Evolutionary conservation across 2,888 invertebrate species (phyloP), one percentile per base, ranked within the genome.

Genomic region (Agelastica alni): DNA sequence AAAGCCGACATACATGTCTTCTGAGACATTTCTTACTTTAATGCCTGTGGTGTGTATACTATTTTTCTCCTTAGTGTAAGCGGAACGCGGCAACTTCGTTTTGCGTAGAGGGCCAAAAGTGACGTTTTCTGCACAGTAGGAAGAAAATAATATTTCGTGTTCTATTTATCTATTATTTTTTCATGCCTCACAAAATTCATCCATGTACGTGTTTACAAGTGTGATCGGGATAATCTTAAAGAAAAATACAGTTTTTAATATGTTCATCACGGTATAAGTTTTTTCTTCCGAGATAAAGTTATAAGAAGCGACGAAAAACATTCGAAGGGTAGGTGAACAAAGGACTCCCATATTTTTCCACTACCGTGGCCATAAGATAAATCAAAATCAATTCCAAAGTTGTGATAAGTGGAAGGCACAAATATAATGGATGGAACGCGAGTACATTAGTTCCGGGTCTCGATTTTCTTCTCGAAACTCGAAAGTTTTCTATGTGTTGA

Each of bases 371-470:
- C 34, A 46, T 46, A 36, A 36, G 17, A 46, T 46, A 46, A 22
- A 46, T 46, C 46, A 46, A 36, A 46, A 46, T 36, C 46, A 36
- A 20, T 36, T 46, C 22, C 13, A 16, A 31, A 36, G 14, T 46
- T 36, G 7, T 32, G 46, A 46, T 36, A 36, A 36, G 46, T 46
- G 26, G 26, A 26, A 12, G 22, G 36, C 36, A 20, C 32, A 18
- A 46, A 46, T 46, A 46, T 46, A 46, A 36, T 46, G 26, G 34
- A 46, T 20, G 10, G 18, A 22, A 46, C 34, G 46, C 36, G 46
- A 46, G 46, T 46, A 26, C 34, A 46, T 46, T 46, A 46, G 46
- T 46, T 36, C 36, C 36, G 36, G 13, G 22, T 20, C 14, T n/a
- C 22, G 18, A 46, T 22, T 46, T 46, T 36, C 20, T 26, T 26